These are phyloP conservation scores for Spea multiplicata DNA, from an alignment of 2,113 vertebrate species.

Conservation along the genomic window DNA sequence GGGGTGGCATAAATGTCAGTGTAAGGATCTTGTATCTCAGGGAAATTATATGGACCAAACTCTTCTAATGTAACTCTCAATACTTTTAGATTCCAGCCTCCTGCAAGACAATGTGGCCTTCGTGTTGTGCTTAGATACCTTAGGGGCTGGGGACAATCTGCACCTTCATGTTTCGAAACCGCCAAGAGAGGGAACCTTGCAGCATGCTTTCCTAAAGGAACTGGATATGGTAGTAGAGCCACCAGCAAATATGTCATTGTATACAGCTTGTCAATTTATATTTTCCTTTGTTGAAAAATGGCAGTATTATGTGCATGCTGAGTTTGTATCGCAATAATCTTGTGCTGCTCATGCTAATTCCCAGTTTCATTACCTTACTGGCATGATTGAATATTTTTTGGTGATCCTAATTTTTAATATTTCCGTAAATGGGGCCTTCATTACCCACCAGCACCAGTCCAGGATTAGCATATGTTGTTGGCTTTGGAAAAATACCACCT, in stretches of 20 bases:
- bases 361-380: too few relatives aligned
- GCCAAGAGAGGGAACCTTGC: constrained; percentile 89
- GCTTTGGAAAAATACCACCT: too few relatives aligned
- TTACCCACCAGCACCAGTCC: too few relatives aligned
- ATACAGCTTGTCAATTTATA: too few relatives aligned
- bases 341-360: too few relatives aligned
- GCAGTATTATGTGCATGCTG: too few relatives aligned
- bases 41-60: neutral
- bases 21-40: neutral
- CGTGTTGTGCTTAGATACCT: constrained; percentile 91
- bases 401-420: too few relatives aligned
- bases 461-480: too few relatives aligned
- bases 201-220: constrained; percentile 83
- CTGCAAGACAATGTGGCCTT: constrained; percentile 98
- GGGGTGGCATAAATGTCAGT: neutral
- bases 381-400: too few relatives aligned
- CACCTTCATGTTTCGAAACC: constrained; percentile 96
- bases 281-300: too few relatives aligned
- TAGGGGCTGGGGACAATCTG: constrained; percentile 81
- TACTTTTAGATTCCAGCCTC: constrained; percentile 84
- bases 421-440: too few relatives aligned
- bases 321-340: too few relatives aligned
- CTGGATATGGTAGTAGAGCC: constrained; percentile 77
- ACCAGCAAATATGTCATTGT: neutral
- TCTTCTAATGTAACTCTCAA: neutral